These are phyloP conservation scores for Ailurus styani DNA, from an alignment of 2,113 vertebrate genomes.

Conservation along the genomic window DNA sequence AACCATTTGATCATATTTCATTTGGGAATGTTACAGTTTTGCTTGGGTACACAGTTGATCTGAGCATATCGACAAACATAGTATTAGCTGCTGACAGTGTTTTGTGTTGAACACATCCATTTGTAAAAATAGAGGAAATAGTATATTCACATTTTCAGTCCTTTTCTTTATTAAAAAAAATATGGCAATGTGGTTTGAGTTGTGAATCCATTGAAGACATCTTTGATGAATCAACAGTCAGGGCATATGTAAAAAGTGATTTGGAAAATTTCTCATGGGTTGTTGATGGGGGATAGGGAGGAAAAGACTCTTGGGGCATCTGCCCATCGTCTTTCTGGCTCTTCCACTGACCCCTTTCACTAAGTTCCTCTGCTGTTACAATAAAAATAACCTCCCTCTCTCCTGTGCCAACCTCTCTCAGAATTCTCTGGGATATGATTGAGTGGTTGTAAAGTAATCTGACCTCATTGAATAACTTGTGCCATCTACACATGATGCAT, in stretches of 20 bases:
- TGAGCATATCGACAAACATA: conserved; percentile 26
- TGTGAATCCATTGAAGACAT: conserved; percentile 50
- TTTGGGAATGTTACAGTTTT: conserved; percentile 34
- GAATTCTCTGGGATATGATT: not conserved
- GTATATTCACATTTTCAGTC: conserved; percentile 26
- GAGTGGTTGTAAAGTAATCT: conserved; percentile 7
- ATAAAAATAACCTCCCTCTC: not conserved
- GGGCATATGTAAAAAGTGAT: conserved; percentile 27
- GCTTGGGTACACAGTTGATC: conserved; percentile 47
- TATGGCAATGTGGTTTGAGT: conserved; percentile 49
- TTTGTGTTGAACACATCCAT: conserved; percentile 56
- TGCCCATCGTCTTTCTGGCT: not conserved
- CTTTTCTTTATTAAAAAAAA: conserved; percentile 36
- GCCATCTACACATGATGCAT: not conserved
- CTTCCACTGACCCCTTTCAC: not conserved
- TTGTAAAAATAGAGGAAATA: conserved; percentile 38
- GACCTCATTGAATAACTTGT: not conserved
- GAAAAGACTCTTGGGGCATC: not conserved
- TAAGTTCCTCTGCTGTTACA: not conserved
- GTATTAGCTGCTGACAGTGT: conserved; percentile 51
- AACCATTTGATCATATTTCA: conserved; percentile 60
- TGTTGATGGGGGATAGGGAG: not conserved
- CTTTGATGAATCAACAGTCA: conserved; percentile 42
- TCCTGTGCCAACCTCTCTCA: not conserved
- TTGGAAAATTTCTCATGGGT: not conserved